These are phyloP conservation scores for Autographa pulchrina DNA, from an alignment of 2,888 invertebrate species.

Conservation along the genomic window DNA sequence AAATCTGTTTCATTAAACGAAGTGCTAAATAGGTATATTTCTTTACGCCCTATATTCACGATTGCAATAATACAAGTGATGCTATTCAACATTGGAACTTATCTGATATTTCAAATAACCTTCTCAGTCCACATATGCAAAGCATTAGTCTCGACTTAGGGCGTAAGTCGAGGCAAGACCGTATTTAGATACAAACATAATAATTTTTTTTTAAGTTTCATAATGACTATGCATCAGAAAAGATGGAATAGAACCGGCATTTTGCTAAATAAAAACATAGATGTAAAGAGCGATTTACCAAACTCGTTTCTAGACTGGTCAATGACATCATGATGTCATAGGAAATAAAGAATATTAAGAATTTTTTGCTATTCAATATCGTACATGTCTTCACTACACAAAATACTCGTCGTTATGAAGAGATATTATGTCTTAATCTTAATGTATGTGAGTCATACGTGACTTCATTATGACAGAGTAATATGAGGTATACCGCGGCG, in stretches of 20 bases:
- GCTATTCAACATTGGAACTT: background rate
- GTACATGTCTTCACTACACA: slow-evolving; percentile 10
- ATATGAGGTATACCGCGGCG: slow-evolving; percentile 8
- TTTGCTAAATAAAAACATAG: slow-evolving; percentile 8
- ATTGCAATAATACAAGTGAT: background rate
- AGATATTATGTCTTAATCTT: slow-evolving; percentile 27
- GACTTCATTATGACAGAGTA: slow-evolving; percentile 48
- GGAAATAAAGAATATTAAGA: slow-evolving; percentile 22
- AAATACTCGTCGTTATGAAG: slow-evolving; percentile 20
- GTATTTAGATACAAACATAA: background rate
- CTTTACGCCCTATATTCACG: background rate
- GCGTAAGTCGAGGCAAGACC: background rate
- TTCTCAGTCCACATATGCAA: background rate
- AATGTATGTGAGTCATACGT: slow-evolving; percentile 49
- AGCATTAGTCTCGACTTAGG: background rate
- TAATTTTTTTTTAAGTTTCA: background rate
- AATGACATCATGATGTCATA: slow-evolving; percentile 48
- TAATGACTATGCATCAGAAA: background rate
- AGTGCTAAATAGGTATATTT: background rate
- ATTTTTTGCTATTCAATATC: slow-evolving; percentile 28
- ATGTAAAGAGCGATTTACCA: slow-evolving; percentile 16
- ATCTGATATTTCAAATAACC: background rate
- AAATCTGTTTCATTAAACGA: background rate
- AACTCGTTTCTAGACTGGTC: slow-evolving; percentile 43
- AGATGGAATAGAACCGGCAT: background rate